Base-by-base conservation (phyloP, 2,797 vertebrate genomes). In the Oophaga sylvatica region DNA sequence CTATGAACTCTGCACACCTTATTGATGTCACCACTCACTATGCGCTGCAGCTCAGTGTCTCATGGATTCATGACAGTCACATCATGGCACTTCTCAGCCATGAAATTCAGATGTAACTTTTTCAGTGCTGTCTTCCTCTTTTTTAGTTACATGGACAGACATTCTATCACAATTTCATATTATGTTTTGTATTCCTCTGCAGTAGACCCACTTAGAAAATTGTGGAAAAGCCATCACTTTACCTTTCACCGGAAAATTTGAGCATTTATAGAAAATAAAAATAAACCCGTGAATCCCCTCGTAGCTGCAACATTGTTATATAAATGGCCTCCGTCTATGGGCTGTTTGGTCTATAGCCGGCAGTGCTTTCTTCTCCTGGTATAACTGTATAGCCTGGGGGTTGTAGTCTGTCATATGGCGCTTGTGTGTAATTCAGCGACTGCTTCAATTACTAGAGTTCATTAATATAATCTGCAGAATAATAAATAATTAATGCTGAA, bases 391-490 rank as follows among this genome's bases (percentile, higher is more conserved):
- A 22, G 31, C 20, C 71, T 13, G 71, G 71, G 71, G 41, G 41
- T 75, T 48, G 41, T 5, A 5, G 41, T 53, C 19, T 53, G 0
- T n/a, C 71, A 19, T 53, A 48, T 48, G 71, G 48, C 12, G 11
- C 41, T 75, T n/a, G 41, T 13, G 41, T 75, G 71, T 75, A 45
- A 75, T 45, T 75, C 71, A 48, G 35, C 41, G 70, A 73, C 70
- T 73, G 70, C 70, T 19, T 19, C 41, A 45, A 45, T 48, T 75
- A 45, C 35, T 22, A 5, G 35, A 45, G 71, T 75, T 45, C 71
- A 75, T 75, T 22, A 75, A 48, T 75, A 22, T 75, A 75, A 75
- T 75, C 71, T 75, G 71, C 71, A 75, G 35, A 71, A 48, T 22
- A 5, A 45, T 75, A 2, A 75, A 75, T 45, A 45, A 75, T 75